A percentile compares a stretch with the other conserved stretches of the same genome.
Conservation (phyloP, 1,140 invertebrate genomes). For the Ceratoteleas bidentatus region DNA sequence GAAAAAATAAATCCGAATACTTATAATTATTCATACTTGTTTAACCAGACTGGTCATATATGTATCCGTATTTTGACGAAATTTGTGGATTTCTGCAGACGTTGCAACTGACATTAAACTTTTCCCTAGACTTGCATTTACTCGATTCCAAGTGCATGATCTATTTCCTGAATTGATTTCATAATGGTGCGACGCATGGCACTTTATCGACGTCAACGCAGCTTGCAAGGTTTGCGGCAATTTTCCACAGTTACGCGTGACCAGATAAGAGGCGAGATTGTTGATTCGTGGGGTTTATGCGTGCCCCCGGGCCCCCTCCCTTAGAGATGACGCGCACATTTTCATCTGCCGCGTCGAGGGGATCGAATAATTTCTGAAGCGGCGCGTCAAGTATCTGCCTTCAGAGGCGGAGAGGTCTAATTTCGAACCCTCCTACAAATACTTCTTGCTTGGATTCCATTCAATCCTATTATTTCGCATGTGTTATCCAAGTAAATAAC, state of each 20-base stretch:
- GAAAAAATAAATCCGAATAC: too few species aligned
- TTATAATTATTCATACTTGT: too few species aligned
- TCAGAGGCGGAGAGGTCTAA: constrained; percentile 71
- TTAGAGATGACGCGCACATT: constrained; percentile 61
- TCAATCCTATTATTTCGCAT: constrained; percentile 41
- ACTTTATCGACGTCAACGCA: constrained; percentile 30
- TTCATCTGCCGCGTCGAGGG: constrained; percentile 70
- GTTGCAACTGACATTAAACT: too few species aligned
- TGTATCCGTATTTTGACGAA: too few species aligned
- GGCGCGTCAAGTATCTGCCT: constrained; percentile 70
- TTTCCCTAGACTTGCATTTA: too few species aligned
- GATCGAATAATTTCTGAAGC: constrained; percentile 61
- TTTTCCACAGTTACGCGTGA: constrained; percentile 56
- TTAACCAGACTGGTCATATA: too few species aligned
- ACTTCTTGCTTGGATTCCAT: constrained; percentile 39
- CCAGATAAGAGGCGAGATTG: constrained; percentile 54
- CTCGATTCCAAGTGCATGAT: too few species aligned
- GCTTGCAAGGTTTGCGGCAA: constrained; percentile 42
- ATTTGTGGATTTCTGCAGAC: too few species aligned
- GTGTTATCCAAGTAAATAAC: constrained; percentile 10
- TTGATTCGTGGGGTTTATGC: constrained; percentile 59
- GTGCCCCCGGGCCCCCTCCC: constrained; percentile 66
- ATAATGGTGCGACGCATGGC: too few species aligned
- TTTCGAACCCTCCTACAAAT: constrained; percentile 69
- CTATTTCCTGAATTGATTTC: too few species aligned